Evolutionary conservation across 2,888 invertebrate species (phyloP), one percentile per base, ranked within the genome.

Genomic region (Glaucopsyche alexis): DNA sequence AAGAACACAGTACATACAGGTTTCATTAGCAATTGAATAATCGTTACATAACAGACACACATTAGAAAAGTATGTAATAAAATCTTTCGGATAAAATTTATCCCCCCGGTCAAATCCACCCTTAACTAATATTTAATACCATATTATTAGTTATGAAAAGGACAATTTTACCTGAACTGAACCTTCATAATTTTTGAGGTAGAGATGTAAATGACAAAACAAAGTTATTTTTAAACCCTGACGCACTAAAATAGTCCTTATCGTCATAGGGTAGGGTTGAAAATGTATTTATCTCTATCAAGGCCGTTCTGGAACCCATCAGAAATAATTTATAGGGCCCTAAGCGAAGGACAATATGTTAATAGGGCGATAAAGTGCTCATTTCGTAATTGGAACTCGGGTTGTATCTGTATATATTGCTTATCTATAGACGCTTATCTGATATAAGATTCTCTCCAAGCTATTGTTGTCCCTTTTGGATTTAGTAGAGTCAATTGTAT

Each of bases 331-430:
- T 19, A 47, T 47, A 45, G 45, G 69, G 47, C 47, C 69, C 69
- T 29, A 49, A 47, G 47, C 69, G 69, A 47, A 47, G 69, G 69
- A 69, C 69, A 69, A 19, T 49, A 69, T 49, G 67, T 67, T 67
- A 69, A 69, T 49, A 49, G 47, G 69, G 47, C 69, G 69, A 69
- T 69, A 69, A 69, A 69, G 69, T 69, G 69, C 45, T 69, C 69
- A 49, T 69, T 69, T 49, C 69, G 47, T 69, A 69, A 69, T 69
- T 49, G 69, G 69, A 47, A 47, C 47, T 60, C 29, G 13, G 38
- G 29, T 13, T 38, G 60, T 60, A 60, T 60, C 60, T 60, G 29
- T 60, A 38, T 60, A 38, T 29, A 14, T 29, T 60, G 14, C 29
- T 60, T 60, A 60, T 38, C 60, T 60, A 38, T 60, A 2, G 60